Base-by-base conservation (phyloP, 2,113 vertebrate genomes). In the Poicephalus gulielmi region DNA sequence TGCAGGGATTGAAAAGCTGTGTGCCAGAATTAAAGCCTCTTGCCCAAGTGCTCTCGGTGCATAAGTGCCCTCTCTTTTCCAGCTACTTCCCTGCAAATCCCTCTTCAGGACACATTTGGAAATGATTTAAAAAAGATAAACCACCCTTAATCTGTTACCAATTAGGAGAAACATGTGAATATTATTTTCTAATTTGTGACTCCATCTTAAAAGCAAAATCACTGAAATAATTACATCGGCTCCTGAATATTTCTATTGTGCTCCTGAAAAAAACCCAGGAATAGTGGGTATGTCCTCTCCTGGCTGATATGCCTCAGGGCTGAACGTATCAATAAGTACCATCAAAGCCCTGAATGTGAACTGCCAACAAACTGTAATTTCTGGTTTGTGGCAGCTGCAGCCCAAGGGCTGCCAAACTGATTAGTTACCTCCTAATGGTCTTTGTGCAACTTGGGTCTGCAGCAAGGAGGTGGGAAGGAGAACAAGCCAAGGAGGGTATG, bases 111-210 rank as follows among this genome's bases (percentile, higher is more conserved):
- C 96, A 98, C 97, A 98, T 98, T 97, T 98, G 98, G 98, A 97
- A 98, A 97, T 96, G 94, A 98, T 97, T 98, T 94, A 11, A 95
- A 94, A 92, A 94, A 97, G 96, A 96, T 85, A 96, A 97, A 98
- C 96, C 96, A 95, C 81, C 93, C 90, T 93, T 96, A 97, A 98
- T 96, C 98, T 98, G 98, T 97, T 98, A 95, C 96, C 97, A 98
- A 98, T 98, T 98, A 98, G 95, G 94, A 97, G 97, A 95, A 97
- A 98, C 96, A 98, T 93, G 95, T 95, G 97, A 98, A 97, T 96
- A 98, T 98, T 98, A 97, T 98, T 98, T 98, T 98, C 98, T 98
- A 97, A 98, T 98, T 98, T 98, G 97, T 96, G 97, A 97, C 93
- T 97, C 70, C 83, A 96, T 98, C 98, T 95, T 98, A 98, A 97